phyloP scores from a whole-genome alignment of 2,113 vertebrate species.

The Sebastes schlegelii region DNA sequence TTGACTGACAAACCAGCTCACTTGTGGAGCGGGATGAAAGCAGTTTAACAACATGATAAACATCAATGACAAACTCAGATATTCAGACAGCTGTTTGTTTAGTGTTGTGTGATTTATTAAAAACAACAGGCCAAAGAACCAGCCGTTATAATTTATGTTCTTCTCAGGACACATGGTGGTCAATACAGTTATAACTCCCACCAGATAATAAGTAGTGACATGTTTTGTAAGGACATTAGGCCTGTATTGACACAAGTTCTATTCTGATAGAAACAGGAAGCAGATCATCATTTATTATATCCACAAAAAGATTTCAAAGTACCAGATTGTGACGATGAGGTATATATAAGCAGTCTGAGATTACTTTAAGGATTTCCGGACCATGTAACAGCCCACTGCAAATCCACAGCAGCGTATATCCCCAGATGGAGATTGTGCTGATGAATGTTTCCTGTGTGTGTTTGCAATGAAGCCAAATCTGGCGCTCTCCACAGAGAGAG shows the following conservation, averaged over 20 bases:
- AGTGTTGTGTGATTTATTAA: not conserved
- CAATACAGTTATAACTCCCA: not conserved
- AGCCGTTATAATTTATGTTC: not conserved
- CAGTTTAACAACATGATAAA: constrained; percentile 23
- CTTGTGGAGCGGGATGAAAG: constrained; percentile 23
- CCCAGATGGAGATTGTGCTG: constrained; percentile 70
- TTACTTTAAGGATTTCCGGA: constrained; percentile 63
- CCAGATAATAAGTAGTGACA: not conserved
- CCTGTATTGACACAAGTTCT: not conserved
- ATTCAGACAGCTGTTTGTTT: not conserved
- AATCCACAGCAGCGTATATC: constrained; percentile 46
- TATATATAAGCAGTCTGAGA: constrained; percentile 37
- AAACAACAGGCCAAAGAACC: constrained; percentile 6
- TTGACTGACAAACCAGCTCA: constrained; percentile 46
- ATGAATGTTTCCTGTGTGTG: constrained; percentile 61
- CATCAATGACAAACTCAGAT: not conserved
- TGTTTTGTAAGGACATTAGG: not conserved
- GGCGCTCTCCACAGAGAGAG: constrained; percentile 59
- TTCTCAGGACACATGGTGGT: not conserved
- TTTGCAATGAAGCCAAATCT: constrained; percentile 56
- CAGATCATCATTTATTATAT: constrained; percentile 2
- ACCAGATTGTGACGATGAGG: constrained; percentile 27
- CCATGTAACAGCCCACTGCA: constrained; percentile 12
- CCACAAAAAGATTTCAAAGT: constrained; percentile 12
- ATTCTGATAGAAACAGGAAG: constrained; percentile 26